These are phyloP conservation scores for Peromyscus californicus DNA, from an alignment of 2,113 vertebrate species.

Conservation along the genomic window DNA sequence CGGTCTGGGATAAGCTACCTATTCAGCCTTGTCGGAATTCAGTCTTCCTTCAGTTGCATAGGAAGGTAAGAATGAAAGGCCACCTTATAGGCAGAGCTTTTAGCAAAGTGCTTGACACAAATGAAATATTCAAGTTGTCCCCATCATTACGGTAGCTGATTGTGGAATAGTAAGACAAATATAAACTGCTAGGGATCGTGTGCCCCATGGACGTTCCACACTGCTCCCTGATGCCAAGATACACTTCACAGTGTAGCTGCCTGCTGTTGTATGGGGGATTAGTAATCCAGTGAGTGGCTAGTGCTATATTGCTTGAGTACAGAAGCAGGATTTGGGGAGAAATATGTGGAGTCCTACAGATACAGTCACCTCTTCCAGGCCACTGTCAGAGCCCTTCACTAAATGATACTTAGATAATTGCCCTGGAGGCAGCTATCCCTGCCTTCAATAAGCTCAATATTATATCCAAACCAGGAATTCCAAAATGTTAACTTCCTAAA, in stretches of 20 bases:
- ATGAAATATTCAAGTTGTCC: background rate
- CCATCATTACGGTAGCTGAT: background rate
- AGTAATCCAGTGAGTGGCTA: background rate
- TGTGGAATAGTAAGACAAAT: background rate
- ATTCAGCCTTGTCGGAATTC: background rate
- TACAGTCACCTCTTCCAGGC: background rate
- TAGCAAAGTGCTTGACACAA: background rate
- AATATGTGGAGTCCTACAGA: background rate
- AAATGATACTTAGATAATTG: background rate
- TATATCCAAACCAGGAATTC: background rate
- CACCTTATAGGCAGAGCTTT: background rate
- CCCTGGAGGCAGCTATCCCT: background rate
- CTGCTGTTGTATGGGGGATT: background rate
- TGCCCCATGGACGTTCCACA: background rate
- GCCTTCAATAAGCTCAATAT: background rate
- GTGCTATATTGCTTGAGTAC: background rate
- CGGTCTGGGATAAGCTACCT: background rate
- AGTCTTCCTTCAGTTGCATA: background rate
- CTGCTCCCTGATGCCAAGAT: background rate
- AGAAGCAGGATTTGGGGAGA: background rate
- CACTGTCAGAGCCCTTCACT: background rate
- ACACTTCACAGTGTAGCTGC: background rate
- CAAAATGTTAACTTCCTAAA: constrained; percentile 21
- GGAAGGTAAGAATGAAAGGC: background rate
- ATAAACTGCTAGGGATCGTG: background rate